Percentiles rank a stretch among this genome's conserved stretches.
Evolutionary conservation across 2,113 vertebrate genomes (phyloP).

Genomic region (Willisornis vidua): DNA sequence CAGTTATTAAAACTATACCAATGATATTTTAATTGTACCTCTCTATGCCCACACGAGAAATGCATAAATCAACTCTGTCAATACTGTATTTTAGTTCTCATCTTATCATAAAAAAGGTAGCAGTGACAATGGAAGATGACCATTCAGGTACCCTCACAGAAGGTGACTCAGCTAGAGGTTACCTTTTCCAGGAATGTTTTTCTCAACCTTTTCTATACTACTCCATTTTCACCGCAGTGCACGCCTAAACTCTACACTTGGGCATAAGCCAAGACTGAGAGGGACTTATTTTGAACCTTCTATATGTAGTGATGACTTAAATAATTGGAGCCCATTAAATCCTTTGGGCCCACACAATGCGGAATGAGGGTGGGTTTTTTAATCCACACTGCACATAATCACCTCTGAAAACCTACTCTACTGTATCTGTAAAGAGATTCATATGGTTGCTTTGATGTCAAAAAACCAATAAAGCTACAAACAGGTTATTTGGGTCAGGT

Average conservation of each 20-base stretch:
- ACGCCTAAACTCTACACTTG: background rate
- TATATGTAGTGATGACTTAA: background rate
- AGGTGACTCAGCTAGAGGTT: background rate
- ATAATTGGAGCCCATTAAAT: background rate
- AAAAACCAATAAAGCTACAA: background rate
- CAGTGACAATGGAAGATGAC: background rate
- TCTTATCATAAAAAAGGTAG: background rate
- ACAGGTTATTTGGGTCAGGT: background rate
- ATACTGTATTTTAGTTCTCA: background rate
- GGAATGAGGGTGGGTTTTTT: background rate
- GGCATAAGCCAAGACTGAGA: background rate
- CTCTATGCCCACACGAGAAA: accelerated
- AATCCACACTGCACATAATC: background rate
- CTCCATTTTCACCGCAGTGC: background rate
- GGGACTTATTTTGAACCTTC: background rate
- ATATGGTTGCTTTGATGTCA: background rate
- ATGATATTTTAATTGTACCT: background rate
- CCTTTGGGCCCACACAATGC: background rate
- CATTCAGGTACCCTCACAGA: background rate
- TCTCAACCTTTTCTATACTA: background rate
- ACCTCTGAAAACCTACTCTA: background rate
- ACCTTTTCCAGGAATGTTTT: background rate
- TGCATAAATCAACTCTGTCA: background rate
- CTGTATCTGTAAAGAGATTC: background rate
- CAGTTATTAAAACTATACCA: accelerated